These are phyloP conservation scores for Epizoanthus ramosus DNA, from an alignment of 92 coral and sea anemone species.

Conservation along the genomic window DNA sequence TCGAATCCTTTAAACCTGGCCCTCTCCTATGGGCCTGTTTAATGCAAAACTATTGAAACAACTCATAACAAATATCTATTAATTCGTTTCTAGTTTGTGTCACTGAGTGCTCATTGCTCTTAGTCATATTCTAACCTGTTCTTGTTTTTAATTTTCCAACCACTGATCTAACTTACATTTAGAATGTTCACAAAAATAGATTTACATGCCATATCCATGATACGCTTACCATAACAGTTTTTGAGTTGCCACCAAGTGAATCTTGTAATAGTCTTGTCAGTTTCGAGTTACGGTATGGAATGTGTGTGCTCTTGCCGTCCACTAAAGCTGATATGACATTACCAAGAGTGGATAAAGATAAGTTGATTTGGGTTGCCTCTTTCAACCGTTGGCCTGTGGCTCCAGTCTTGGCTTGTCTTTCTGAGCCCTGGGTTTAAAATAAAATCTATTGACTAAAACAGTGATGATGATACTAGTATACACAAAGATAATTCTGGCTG, in stretches of 20 bases:
- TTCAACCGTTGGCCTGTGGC: conserved; percentile 96
- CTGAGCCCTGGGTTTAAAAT: conserved; percentile 75
- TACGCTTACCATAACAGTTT: conserved; percentile 89
- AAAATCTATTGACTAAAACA: not conserved
- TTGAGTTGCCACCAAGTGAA: conserved; percentile 96
- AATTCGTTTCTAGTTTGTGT: no score
- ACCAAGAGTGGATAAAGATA: conserved; percentile 96
- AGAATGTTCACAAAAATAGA: not conserved
- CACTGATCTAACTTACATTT: no score
- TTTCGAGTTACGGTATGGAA: conserved; percentile 98
- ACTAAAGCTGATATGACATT: conserved; percentile 98
- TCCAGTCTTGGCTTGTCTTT: conserved; percentile 96
- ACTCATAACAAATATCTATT: no score
- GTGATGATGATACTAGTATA: no score
- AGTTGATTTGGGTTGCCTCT: conserved; percentile 97
- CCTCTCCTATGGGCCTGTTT: no score
- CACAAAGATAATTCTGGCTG: no score
- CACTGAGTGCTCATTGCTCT: no score
- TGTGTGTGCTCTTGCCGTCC: conserved; percentile 98
- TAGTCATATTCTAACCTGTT: no score
- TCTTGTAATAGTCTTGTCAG: conserved; percentile 95
- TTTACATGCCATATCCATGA: not conserved
- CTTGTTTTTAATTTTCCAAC: no score
- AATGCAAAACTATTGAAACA: no score
- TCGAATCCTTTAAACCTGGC: no score